Base-by-base conservation (phyloP, 2,797 vertebrate genomes). In the Smutsia gigantea region DNA sequence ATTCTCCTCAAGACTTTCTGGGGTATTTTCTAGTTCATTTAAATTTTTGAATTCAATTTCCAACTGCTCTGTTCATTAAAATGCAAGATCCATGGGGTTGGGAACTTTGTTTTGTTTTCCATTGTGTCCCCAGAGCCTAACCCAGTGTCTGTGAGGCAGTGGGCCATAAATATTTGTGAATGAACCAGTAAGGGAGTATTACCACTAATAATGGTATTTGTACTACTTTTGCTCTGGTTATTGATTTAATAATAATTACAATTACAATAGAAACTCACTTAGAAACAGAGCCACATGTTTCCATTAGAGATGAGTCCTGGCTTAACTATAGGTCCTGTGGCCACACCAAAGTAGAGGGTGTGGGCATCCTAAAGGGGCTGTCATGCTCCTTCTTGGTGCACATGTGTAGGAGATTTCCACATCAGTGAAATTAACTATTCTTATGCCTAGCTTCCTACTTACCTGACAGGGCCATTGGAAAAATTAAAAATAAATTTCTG, bases 201-300 rank as follows among this genome's bases (percentile, higher is more conserved):
- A 27, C 0, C 42, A 55, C 18, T 46, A 9, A 5, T 5, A 39
- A 39, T 59, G 27, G 21, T 79, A 29, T 68, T 34, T 19, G 10
- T 8, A 59, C 4, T 61, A 68, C 7, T 25, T 37, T 87, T 74
- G 42, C 15, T 42, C 55, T 46, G 37, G 39, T 25, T 69, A 61
- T 31, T 93, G 49, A 94, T 77, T 93, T 75, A 77, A 82, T 61
- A 83, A 64, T 57, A 91, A 61, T 74, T 79, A 37, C 18, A 88
- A 69, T 85, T 81, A 34, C 10, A 87, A 15, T 23, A 84, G 92
- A 87, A 94, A 87, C 29, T 75, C 51, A 63, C 63, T 93, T 83
- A 51, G 37, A 46, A 72, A 61, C 9, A 53, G 49, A 90, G 27
- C 46, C 29, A 74, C 46, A 46, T 10, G 1, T 55, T 83, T 72